Evolutionary conservation across 2,797 vertebrate genomes (phyloP), one percentile per base, ranked within the genome.

Genomic region (Periophthalmus magnuspinnatus): DNA sequence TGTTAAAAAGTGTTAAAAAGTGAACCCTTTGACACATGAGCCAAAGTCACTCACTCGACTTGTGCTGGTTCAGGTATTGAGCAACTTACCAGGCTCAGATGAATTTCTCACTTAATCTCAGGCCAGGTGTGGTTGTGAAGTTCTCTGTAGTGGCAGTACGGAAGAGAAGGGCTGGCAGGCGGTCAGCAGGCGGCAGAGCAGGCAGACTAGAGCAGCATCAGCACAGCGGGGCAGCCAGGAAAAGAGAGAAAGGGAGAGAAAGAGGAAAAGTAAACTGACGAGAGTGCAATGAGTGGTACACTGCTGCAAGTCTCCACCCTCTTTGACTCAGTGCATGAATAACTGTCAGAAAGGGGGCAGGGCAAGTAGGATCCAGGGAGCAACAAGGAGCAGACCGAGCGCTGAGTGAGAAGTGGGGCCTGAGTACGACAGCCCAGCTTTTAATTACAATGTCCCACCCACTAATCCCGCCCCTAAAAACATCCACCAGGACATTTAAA

Each of bases 211-310:
- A 22, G 61, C 50, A 67, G 78, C 67, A 67, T 80, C 70, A 73
- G 81, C 64, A 75, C 56, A 32, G 16, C 6, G 73, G 22, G 74
- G 77, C 68, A 72, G 32, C 74, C 57, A 81, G 65, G 65, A 54
- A 67, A 65, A 84, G 76, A 24, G 70, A 55, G 38, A 41, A 10
- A 11, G 38, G 83, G 54, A 41, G 70, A 65, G 70, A 61, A 60
- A 80, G 72, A 45, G 74, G 86, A 79, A 90, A 77, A 77, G 86
- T 89, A 85, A 91, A 85, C 85, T 81, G 88, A 88, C 83, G 84
- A 76, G n/a, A 91, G 81, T 91, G 93, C 88, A n/a, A n/a, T 11
- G 92, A 93, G 93, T 94, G 93, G 93, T 93, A 94, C 93, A 85
- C 92, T 87, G 88, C 90, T 89, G 90, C 68, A 62, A 79, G 83